A percentile compares a stretch with the other conserved stretches of the same genome.
phyloP scores from a whole-genome alignment of 2,888 invertebrate species.

The Hypomecis punctinalis region DNA sequence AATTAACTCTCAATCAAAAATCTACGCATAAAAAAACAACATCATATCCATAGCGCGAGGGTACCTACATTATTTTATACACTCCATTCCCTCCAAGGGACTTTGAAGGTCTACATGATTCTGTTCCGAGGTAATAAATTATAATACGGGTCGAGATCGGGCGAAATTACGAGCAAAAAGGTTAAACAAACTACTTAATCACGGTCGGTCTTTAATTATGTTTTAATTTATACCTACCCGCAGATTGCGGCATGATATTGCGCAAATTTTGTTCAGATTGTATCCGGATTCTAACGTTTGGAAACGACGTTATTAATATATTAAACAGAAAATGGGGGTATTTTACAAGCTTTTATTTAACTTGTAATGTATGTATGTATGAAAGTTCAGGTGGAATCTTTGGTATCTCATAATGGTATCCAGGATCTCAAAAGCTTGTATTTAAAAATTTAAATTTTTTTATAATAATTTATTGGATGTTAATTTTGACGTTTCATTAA shows the following conservation, averaged over 20 bases:
- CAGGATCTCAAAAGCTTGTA: no score
- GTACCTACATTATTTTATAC: slow-evolving; percentile 3
- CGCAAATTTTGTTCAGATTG: background rate
- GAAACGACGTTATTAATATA: background rate
- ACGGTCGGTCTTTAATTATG: slow-evolving; percentile 30
- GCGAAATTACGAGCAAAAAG: slow-evolving; percentile 38
- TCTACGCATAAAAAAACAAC: no score
- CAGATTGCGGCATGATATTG: slow-evolving; percentile 13
- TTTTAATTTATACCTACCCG: slow-evolving; percentile 24
- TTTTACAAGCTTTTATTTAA: no score
- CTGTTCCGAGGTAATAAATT: slow-evolving; percentile 43
- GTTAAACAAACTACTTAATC: slow-evolving; percentile 35
- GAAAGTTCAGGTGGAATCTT: no score
- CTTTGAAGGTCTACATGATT: slow-evolving; percentile 29
- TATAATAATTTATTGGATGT: no score
- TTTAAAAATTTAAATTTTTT: no score
- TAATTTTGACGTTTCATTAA: no score
- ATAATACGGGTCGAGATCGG: slow-evolving; percentile 40
- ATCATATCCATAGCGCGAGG: background rate
- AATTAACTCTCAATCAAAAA: no score
- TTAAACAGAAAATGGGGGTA: no score
- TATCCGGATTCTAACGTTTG: background rate
- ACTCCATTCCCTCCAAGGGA: slow-evolving; percentile 9
- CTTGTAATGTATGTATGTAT: no score
- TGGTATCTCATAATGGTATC: no score